Evolutionary conservation across 2,888 invertebrate genomes (phyloP).

Genomic region (Caenorhabditis sinica): DNA sequence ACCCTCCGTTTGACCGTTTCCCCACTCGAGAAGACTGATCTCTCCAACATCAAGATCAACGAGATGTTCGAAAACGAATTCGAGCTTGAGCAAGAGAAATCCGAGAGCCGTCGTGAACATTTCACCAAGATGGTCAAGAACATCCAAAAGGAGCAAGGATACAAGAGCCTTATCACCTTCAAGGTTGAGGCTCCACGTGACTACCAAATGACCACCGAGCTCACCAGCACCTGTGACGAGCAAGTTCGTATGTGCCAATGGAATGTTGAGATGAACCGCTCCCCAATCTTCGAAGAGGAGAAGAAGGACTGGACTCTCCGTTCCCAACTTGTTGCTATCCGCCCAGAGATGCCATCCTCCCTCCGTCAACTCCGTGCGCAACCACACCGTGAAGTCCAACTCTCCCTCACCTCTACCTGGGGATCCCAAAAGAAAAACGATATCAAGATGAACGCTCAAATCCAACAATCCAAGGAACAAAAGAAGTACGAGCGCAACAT

Average conservation of each 20-base stretch:
- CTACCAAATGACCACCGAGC: slow-evolving; percentile 52
- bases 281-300: slow-evolving; percentile 60
- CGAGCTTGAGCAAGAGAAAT: slow-evolving; percentile 38
- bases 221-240: slow-evolving; percentile 65
- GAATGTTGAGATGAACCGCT: slow-evolving; percentile 56
- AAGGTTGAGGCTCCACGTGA: slow-evolving; percentile 59
- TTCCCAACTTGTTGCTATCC: slow-evolving; percentile 66
- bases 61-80: slow-evolving; percentile 67
- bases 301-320: slow-evolving; percentile 75
- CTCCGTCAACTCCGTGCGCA: slow-evolving; percentile 70
- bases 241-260: slow-evolving; percentile 63
- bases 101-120: slow-evolving; percentile 61
- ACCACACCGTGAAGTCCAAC: slow-evolving; percentile 72
- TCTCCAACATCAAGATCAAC: slow-evolving; percentile 50
- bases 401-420: slow-evolving; percentile 67
- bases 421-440: slow-evolving; percentile 71
- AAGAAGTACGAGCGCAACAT: slow-evolving; percentile 59
- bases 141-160: slow-evolving; percentile 50
- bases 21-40: slow-evolving; percentile 41
- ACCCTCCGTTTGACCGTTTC: slow-evolving; percentile 40
- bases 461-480: slow-evolving; percentile 68
- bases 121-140: slow-evolving; percentile 64
- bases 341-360: slow-evolving; percentile 72
- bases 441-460: slow-evolving; percentile 62
- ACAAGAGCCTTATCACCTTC: slow-evolving; percentile 51